Evolutionary conservation across 1,140 invertebrate species (phyloP), one percentile per base, ranked within the genome.

Genomic region (Psilanteris sp.): DNA sequence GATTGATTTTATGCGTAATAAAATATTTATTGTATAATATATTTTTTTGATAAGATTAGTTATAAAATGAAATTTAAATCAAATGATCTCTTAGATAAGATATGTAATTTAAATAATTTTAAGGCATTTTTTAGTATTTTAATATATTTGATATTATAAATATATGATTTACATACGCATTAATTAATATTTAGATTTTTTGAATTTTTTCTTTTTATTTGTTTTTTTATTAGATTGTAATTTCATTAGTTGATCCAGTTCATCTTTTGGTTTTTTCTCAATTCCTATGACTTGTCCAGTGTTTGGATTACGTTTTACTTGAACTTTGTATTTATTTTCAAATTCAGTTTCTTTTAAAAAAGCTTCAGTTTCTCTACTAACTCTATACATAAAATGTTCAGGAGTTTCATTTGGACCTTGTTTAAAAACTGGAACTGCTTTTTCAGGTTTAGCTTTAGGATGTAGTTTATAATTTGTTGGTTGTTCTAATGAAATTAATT

Each of bases 251-350:
- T 89, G 83, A 15, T 89, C 88, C 1, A 89, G 77, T 73, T 91
- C 88, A 22, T 89, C 85, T 66, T 89, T 89, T 0, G 81, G 76
- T 0, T 76, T 72, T 64, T 90, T 91, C 24, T 83, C 80, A 6
- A 90, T 13, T 9, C 83, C 82, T 4, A 87, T 84, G 14, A 91
- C 83, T 16, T 84, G 55, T 1, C 90, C 90, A 2, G 89, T 90
- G 34, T 85, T 73, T 0, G 81, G 44, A 79, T 91, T 83, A 8
- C 90, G 77, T 32, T 89, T 82, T 0, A 91, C 86, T 50, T 89
- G 82, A 0, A 92, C 90, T 10, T 85, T 84, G 55, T 86, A 91
- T 43, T 91, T 91, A 1, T 85, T 85, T 62, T 91, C 91, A 62
- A 91, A 91, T 10, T 84, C 81, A 2, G 90, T 87, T 71, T 91